Evolutionary conservation across 2,888 invertebrate species (phyloP).

Genomic region (Listrodromus nycthemerus): DNA sequence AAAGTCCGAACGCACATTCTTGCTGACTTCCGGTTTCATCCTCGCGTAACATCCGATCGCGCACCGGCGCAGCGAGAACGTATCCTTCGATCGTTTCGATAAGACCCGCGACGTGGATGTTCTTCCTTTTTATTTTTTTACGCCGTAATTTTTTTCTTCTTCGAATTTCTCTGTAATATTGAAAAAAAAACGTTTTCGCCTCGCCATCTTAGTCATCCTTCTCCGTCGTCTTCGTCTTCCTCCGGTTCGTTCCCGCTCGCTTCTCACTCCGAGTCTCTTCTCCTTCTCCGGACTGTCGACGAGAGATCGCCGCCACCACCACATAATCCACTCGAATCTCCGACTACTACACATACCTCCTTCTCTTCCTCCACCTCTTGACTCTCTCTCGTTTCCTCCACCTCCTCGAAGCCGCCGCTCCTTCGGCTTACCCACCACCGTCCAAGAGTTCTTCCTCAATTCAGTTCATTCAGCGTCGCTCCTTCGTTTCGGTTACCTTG

Average conservation of each 20-base stretch:
- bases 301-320: slow-evolving; percentile 49
- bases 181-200: background rate
- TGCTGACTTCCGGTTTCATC: background rate
- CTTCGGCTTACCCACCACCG: slow-evolving; percentile 75
- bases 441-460: slow-evolving; percentile 80
- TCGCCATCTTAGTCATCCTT: slow-evolving; percentile 9
- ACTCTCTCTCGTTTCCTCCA: slow-evolving; percentile 69
- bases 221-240: background rate
- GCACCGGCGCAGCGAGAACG: background rate
- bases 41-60: background rate
- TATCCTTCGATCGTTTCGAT: background rate
- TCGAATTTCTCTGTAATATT: background rate
- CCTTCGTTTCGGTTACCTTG: slow-evolving; percentile 71
- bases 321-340: slow-evolving; percentile 59
- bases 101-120: background rate
- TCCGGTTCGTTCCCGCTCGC: slow-evolving; percentile 1
- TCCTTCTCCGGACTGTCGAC: slow-evolving; percentile 45
- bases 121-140: background rate
- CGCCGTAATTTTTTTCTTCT: slow-evolving; percentile 19
- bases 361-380: slow-evolving; percentile 62
- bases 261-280: slow-evolving; percentile 38
- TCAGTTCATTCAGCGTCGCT: slow-evolving; percentile 82
- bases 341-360: slow-evolving; percentile 55
- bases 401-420: slow-evolving; percentile 65
- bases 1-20: background rate